Evolutionary conservation across 1,140 invertebrate genomes (phyloP).

Genomic region (Eumeta japonica): DNA sequence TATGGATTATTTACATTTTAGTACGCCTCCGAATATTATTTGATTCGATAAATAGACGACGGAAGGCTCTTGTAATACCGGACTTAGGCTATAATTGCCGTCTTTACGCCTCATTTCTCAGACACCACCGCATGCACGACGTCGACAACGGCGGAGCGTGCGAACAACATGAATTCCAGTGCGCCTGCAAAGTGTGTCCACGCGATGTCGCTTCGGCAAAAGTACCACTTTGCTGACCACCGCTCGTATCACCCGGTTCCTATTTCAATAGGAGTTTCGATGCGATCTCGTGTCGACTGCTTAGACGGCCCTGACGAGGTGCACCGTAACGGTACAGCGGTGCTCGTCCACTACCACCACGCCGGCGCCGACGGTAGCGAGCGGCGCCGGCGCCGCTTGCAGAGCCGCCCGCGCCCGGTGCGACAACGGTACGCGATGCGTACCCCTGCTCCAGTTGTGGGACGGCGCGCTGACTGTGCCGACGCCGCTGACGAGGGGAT

Average conservation of each 20-base stretch:
- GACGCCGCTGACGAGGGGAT: constrained; percentile 79
- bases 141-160: constrained; percentile 42
- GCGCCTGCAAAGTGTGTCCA: constrained; percentile 61
- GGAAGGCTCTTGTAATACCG: too few species aligned
- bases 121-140: constrained; percentile 23
- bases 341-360: constrained; percentile 11
- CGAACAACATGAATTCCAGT: constrained; percentile 59
- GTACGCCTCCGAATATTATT: too few species aligned
- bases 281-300: constrained; percentile 73
- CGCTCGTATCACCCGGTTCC: too few species aligned
- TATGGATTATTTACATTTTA: too few species aligned
- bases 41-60: too few species aligned
- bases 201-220: too few species aligned
- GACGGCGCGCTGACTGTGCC: constrained; percentile 65
- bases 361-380: neutral
- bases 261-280: constrained; percentile 67
- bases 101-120: too few species aligned
- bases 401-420: constrained; percentile 64
- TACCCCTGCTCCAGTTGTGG: constrained; percentile 66
- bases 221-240: too few species aligned
- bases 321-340: too few species aligned
- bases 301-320: constrained; percentile 66
- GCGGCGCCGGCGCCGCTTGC: constrained; percentile 45
- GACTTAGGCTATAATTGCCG: too few species aligned
- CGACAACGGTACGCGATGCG: constrained; percentile 67